Conservation (phyloP, 2,888 invertebrate species). For the Drosophila maculinotata region DNA sequence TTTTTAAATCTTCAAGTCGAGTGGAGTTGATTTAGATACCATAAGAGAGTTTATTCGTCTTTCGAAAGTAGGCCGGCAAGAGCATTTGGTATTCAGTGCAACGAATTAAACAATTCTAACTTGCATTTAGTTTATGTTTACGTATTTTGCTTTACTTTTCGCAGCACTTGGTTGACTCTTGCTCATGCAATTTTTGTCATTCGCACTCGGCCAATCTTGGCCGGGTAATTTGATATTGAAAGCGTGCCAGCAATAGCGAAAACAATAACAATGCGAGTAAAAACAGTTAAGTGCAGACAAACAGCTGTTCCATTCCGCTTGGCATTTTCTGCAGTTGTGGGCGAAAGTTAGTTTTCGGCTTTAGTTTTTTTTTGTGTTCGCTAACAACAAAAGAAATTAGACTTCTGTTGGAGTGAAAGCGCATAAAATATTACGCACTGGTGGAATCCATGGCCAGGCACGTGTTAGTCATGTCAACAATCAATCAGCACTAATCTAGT, state of each 20-base stretch:
- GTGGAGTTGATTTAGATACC: too few relatives aligned
- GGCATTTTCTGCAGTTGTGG: slow-evolving; percentile 67
- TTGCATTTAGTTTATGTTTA: slow-evolving; percentile 36
- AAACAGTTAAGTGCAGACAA: slow-evolving; percentile 31
- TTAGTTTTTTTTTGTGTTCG: slow-evolving; percentile 48
- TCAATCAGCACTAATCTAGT: slow-evolving; percentile 46
- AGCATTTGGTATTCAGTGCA: neutral
- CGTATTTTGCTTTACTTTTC: slow-evolving; percentile 13
- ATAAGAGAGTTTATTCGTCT: too few relatives aligned
- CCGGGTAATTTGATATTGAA: slow-evolving; percentile 75
- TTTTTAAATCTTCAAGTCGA: too few relatives aligned
- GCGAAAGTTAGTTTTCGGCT: slow-evolving; percentile 70
- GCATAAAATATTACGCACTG: slow-evolving; percentile 63
- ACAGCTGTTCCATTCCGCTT: slow-evolving; percentile 77
- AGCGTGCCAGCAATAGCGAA: slow-evolving; percentile 62
- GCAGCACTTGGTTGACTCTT: slow-evolving; percentile 30
- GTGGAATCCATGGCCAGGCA: slow-evolving; percentile 36
- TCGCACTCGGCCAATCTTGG: slow-evolving; percentile 56
- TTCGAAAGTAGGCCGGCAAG: too few relatives aligned
- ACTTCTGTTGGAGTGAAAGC: slow-evolving; percentile 61
- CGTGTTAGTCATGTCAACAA: slow-evolving; percentile 47
- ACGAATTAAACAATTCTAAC: neutral
- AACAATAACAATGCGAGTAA: slow-evolving; percentile 20
- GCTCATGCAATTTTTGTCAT: slow-evolving; percentile 62
- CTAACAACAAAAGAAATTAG: slow-evolving; percentile 51